Evolutionary conservation across 2,888 invertebrate genomes (phyloP).

Genomic region (Apocheima hispidaria): DNA sequence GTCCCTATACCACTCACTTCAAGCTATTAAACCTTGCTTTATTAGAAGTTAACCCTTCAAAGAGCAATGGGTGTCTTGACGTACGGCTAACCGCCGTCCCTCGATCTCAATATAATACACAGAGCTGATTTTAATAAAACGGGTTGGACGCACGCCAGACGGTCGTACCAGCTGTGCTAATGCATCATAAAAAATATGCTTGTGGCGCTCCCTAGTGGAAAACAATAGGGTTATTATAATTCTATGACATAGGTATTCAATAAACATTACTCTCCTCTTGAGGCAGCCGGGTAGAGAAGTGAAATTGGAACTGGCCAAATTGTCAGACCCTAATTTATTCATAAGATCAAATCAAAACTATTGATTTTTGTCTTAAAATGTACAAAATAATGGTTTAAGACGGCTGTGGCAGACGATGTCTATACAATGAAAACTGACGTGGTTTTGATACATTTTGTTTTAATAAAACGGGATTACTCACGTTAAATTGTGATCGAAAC

Average conservation of each 20-base stretch:
- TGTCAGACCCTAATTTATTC: too few species aligned
- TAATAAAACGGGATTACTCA: too few species aligned
- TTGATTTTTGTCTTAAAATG: too few species aligned
- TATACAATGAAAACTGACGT: too few species aligned
- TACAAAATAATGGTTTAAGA: too few species aligned
- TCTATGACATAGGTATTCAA: neutral
- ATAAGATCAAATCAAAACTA: too few species aligned
- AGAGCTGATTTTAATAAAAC: conserved; percentile 41
- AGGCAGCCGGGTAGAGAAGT: too few species aligned
- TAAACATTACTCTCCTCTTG: neutral
- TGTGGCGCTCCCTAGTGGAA: conserved; percentile 6
- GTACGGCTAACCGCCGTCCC: conserved; percentile 20
- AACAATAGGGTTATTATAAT: conserved; percentile 9
- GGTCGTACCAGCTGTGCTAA: conserved; percentile 29
- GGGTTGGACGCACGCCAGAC: conserved; percentile 32
- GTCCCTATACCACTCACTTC: neutral
- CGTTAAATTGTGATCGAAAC: too few species aligned
- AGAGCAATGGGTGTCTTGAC: conserved; percentile 5
- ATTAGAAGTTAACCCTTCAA: conserved; percentile 12
- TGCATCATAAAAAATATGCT: conserved; percentile 35
- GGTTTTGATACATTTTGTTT: too few species aligned
- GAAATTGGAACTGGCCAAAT: too few species aligned
- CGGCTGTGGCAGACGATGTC: too few species aligned
- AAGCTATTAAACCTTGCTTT: conserved; percentile 6
- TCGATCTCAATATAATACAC: conserved; percentile 32